Evolutionary conservation across 1,140 invertebrate genomes (phyloP), one percentile per base, ranked within the genome.

Genomic region (Phenacoccus solenopsis): DNA sequence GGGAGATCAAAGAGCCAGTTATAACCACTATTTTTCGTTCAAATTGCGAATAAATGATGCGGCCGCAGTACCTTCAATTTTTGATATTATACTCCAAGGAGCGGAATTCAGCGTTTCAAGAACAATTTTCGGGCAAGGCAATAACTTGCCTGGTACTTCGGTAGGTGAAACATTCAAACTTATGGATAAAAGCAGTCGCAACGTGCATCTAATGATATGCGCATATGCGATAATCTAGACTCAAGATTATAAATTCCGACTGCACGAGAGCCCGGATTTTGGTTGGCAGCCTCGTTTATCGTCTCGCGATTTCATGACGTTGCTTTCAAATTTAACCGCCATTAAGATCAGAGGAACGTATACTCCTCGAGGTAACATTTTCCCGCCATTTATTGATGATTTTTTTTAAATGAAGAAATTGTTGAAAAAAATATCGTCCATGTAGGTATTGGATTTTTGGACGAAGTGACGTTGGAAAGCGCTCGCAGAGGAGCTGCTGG

Each of bases 341-440:
- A 90, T 99, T 64, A 96, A 93, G 81, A 95, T 99, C 70, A 84
- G 93, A 35, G 95, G 88, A 30, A 96, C 93, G 0, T 98, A 96
- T 76, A 88, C 88, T 1, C 83, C 86, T 74, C 83, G 83, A 83
- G 82, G 87, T 86, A 76, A 0, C 30, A 35, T 1, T n/a, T 28
- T 13, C 1, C 12, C 3, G 30, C 24, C 9, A 68, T 68, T 5
- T 9, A 68, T 20, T 32, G 28, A 30, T 32, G n/a, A n/a, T 2
- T 67, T 24, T 25, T 13, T 25, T 25, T 7, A n/a, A 67, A 67
- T 25, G 64, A 22, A 10, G 10, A 67, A 30, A 30, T 30, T 68
- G 1, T 16, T n/a, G 3, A 12, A 9, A 1, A 28, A 68, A 2
- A 24, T 22, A 13, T 22, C 20, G 28, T 68, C 27, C 70, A 70